A percentile compares a stretch with the other conserved stretches of the same genome.
Conservation (phyloP, 2,797 vertebrate genomes). For the Prunella strophiata region DNA sequence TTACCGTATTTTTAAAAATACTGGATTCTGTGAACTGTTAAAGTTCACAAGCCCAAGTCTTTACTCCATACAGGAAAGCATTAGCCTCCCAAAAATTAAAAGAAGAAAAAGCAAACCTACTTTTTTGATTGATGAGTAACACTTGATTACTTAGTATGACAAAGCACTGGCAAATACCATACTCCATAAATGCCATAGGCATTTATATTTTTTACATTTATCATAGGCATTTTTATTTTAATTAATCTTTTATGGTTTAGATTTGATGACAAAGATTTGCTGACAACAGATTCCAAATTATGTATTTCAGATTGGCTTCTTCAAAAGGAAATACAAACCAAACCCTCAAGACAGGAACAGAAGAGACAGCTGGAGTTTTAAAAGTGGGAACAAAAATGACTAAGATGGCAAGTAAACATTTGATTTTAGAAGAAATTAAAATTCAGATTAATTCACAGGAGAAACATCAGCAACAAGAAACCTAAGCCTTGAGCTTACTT, state of each 20-base stretch:
- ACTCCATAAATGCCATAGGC: background rate
- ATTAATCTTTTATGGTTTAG: background rate
- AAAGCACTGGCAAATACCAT: background rate
- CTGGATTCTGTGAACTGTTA: background rate
- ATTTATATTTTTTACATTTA: background rate
- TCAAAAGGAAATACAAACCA: conserved; percentile 84
- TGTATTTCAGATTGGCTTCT: conserved; percentile 90
- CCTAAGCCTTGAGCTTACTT: background rate
- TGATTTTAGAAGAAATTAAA: conserved; percentile 40
- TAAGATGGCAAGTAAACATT: conserved; percentile 59
- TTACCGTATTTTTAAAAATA: background rate
- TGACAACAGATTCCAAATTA: conserved; percentile 24
- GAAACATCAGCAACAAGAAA: conserved; percentile 36
- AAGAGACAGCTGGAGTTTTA: conserved; percentile 91
- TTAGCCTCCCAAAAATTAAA: background rate
- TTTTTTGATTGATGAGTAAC: background rate
- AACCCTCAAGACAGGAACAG: conserved; percentile 70
- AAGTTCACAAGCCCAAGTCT: background rate
- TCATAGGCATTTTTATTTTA: background rate
- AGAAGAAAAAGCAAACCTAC: background rate
- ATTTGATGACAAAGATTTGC: background rate
- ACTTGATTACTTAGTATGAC: background rate
- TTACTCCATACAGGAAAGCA: background rate
- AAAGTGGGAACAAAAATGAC: conserved; percentile 78
- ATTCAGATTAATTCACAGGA: conserved; percentile 40